Evolutionary conservation across 2,888 invertebrate genomes (phyloP), one percentile per base, ranked within the genome.

Genomic region (Chydorus sphaericus): DNA sequence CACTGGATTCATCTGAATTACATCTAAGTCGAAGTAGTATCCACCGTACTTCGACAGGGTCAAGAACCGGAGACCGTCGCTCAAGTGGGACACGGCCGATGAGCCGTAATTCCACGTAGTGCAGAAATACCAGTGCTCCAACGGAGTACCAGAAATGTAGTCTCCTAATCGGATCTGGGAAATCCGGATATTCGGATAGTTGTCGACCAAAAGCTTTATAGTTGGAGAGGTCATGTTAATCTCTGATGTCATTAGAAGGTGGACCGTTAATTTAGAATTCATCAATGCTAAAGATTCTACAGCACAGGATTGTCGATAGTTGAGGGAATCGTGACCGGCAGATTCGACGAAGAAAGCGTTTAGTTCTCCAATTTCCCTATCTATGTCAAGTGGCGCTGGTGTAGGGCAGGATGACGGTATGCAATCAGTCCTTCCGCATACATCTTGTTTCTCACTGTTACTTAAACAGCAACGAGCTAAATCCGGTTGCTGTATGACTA

Each of bases 281-380:
- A n/a, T n/a, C n/a, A n/a, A n/a, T n/a, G n/a, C n/a, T n/a, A n/a
- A n/a, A n/a, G 52, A 52, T 36, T 52, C 52, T 20, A 52, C 33
- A 16, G 52, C 52, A 33, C 52, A 52, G 10, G 31, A 31, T 16
- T 29, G 33, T 23, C 52, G 52, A 16, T 33, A 52, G 30, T 8
- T 52, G 31, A 33, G 18, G 36, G 7, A 31, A 33, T 33, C 18
- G 8, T 14, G 10, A 16, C 52, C 52, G 6, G 52, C 30, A 20
- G 52, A 33, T 33, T 52, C 52, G n/a, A 33, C 20, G 33, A 52
- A 52, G 18, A 31, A 52, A 36, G n/a, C n/a, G n/a, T n/a, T n/a
- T n/a, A n/a, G n/a, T n/a, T n/a, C n/a, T n/a, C n/a, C n/a, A n/a
- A n/a, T n/a, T n/a, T n/a, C n/a, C n/a, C n/a, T n/a, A n/a, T n/a